Conservation (phyloP, 2,113 vertebrate genomes). For the Illadopsis cleaveri region DNA sequence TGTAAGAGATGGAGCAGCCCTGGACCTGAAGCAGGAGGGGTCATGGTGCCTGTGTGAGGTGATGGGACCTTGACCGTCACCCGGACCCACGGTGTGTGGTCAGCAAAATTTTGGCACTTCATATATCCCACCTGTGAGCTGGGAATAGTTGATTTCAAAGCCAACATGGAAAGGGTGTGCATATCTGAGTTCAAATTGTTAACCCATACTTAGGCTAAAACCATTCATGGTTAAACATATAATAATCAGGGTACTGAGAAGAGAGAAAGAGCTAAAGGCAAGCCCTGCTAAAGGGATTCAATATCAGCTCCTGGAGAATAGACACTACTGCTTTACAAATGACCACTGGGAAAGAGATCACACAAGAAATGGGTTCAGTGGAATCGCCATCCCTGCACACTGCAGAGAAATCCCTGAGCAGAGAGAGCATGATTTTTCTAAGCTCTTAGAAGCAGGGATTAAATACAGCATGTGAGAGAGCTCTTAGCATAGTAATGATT, state of each 20-base stretch:
- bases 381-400: too few relatives aligned
- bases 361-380: background rate
- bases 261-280: background rate
- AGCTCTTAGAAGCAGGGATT: background rate
- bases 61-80: background rate
- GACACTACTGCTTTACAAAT: background rate
- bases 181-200: background rate
- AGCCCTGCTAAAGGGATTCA: background rate
- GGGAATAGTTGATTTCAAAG: background rate
- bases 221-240: background rate
- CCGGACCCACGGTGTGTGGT: rapidly evolving
- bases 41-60: rapidly evolving
- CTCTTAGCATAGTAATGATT: background rate
- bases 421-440: background rate
- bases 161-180: background rate
- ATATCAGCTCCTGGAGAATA: background rate
- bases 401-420: background rate
- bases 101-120: background rate
- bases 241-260: background rate
- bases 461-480: background rate
- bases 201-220: conserved; percentile 7
- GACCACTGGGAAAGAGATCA: background rate
- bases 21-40: background rate
- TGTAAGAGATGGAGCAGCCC: background rate
- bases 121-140: background rate